Percentiles rank a stretch among this genome's conserved stretches.
phyloP scores from a whole-genome alignment of 2,888 invertebrate species.

The Rambutsinella grinnellia region DNA sequence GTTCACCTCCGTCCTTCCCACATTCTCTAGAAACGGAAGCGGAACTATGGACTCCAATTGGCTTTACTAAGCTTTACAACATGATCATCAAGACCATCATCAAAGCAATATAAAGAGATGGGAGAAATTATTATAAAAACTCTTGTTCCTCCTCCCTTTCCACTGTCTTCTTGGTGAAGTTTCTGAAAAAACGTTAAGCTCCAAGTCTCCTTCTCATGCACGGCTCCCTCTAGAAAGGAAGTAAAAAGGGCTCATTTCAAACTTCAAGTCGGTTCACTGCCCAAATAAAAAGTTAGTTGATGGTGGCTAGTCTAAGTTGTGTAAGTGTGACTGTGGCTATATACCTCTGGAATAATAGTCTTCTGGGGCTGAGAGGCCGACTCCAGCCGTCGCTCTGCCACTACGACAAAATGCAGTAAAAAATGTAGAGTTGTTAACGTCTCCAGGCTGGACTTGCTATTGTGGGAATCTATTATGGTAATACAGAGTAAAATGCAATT shows the following conservation, averaged over 20 bases:
- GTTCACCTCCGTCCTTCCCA: slow-evolving; percentile 25
- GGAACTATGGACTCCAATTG: slow-evolving; percentile 41
- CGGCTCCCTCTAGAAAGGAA: slow-evolving; percentile 19
- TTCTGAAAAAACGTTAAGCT: slow-evolving; percentile 4
- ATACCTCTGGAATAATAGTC: too few species aligned
- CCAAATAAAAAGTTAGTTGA: neutral
- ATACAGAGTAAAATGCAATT: too few species aligned
- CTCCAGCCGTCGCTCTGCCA: too few species aligned
- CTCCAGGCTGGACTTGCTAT: too few species aligned
- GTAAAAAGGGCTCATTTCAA: slow-evolving; percentile 45
- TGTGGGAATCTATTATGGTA: too few species aligned
- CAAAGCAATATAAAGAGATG: slow-evolving; percentile 16
- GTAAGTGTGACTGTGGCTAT: slow-evolving; percentile 4
- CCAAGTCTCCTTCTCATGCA: neutral
- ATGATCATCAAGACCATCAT: slow-evolving; percentile 25
- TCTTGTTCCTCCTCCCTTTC: too few species aligned
- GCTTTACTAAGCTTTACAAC: slow-evolving; percentile 29
- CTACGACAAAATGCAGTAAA: too few species aligned
- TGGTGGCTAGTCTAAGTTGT: neutral
- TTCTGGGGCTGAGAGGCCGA: too few species aligned
- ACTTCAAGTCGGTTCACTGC: slow-evolving; percentile 31
- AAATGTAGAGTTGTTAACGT: too few species aligned
- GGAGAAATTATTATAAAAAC: neutral
- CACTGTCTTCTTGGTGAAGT: neutral
- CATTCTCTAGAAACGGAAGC: slow-evolving; percentile 28